phyloP scores from a whole-genome alignment of 2,113 vertebrate genomes.

The Ardeotis arabs region DNA sequence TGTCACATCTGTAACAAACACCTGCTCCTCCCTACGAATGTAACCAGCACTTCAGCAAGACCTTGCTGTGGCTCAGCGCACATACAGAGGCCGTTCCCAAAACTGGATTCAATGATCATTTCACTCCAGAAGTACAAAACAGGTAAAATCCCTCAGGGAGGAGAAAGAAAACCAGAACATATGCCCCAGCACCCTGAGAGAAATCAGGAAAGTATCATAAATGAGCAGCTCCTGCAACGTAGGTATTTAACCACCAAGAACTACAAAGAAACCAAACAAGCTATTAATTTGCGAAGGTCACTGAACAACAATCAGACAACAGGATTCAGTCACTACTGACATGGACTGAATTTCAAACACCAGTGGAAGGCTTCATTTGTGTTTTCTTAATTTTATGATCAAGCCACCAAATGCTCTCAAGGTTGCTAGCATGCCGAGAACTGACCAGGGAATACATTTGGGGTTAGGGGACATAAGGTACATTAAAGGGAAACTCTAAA shows the following conservation, averaged over 20 bases:
- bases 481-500: background rate
- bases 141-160: background rate
- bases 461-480: background rate
- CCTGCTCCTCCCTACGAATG: background rate
- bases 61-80: fast-evolving
- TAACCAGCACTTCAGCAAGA: background rate
- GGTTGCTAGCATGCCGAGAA: background rate
- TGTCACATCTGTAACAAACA: background rate
- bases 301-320: background rate
- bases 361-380: background rate
- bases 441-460: background rate
- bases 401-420: background rate
- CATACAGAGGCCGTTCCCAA: background rate
- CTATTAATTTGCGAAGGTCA: slow-evolving; percentile 33
- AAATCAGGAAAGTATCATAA: background rate
- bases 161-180: background rate
- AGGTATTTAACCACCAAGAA: background rate
- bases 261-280: background rate
- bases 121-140: background rate
- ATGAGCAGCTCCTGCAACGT: background rate
- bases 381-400: background rate
- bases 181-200: background rate
- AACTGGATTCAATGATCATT: background rate
- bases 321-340: background rate
- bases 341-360: slow-evolving; percentile 16